Evolutionary conservation across 2,888 invertebrate genomes (phyloP).

Genomic region (Thalpophila matura): DNA sequence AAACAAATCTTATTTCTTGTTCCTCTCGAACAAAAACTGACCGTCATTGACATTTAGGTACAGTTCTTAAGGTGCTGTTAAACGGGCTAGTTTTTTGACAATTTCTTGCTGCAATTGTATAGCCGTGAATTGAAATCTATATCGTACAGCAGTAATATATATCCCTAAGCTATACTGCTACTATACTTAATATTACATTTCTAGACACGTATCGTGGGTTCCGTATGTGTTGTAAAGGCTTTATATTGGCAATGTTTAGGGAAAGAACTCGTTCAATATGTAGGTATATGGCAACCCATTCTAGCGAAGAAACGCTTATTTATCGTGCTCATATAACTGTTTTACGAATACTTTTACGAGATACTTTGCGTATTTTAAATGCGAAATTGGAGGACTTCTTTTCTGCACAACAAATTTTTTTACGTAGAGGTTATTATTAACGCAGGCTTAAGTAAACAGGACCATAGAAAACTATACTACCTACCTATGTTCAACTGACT

Average conservation of each 20-base stretch:
- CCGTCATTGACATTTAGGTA: too few relatives aligned
- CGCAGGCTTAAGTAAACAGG: background rate
- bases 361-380: constrained; percentile 14
- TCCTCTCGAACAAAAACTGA: too few relatives aligned
- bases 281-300: background rate
- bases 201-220: background rate
- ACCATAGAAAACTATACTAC: too few relatives aligned
- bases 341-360: constrained; percentile 7
- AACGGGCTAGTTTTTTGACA: too few relatives aligned
- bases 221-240: background rate
- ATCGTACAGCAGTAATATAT: too few relatives aligned
- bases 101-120: too few relatives aligned
- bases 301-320: background rate
- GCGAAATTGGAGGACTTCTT: background rate
- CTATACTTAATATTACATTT: too few relatives aligned
- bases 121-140: too few relatives aligned
- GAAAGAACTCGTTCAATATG: background rate
- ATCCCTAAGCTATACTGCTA: too few relatives aligned
- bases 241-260: constrained; percentile 1
- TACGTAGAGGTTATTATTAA: background rate
- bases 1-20: too few relatives aligned
- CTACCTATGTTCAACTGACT: too few relatives aligned
- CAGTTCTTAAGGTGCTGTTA: too few relatives aligned
- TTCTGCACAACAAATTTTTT: background rate
- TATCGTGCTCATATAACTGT: background rate